These are phyloP conservation scores for Polydrusus tereticollis DNA, from an alignment of 2,888 invertebrate genomes.

Conservation along the genomic window DNA sequence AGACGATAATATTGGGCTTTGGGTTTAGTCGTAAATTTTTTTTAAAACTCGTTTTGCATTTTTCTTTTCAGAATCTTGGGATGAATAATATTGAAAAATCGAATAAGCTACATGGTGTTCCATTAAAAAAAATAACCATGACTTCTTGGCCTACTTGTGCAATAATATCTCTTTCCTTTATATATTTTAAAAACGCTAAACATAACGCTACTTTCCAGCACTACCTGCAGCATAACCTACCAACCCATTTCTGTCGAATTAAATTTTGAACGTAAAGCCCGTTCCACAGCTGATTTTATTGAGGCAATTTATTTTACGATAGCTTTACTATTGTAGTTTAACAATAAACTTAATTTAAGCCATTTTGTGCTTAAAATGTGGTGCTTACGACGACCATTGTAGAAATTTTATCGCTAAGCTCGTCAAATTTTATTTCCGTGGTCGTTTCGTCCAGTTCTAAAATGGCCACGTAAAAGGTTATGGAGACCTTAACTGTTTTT, in stretches of 20 bases:
- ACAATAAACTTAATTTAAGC: conserved; percentile 31
- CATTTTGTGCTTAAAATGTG: conserved; percentile 23
- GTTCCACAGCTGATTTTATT: conserved; percentile 29
- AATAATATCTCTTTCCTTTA: no score
- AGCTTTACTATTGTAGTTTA: conserved; percentile 27
- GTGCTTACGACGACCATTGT: conserved; percentile 21
- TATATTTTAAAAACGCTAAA: neutral
- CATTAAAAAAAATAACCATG: no score
- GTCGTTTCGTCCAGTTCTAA: conserved; percentile 5
- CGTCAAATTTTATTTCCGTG: conserved; percentile 37
- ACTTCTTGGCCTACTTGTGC: no score
- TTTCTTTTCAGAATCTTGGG: no score
- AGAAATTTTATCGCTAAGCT: conserved; percentile 26
- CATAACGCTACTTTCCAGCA: neutral
- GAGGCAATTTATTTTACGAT: conserved; percentile 27
- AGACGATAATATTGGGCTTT: no score
- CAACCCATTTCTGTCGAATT: conserved; percentile 15
- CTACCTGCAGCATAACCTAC: neutral
- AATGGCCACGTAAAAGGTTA: conserved; percentile 18
- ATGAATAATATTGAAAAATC: no score
- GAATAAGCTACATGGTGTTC: no score
- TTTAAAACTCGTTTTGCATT: no score
- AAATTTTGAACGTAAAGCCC: conserved; percentile 18
- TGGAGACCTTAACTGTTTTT: neutral
- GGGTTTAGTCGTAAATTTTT: no score